A percentile compares a stretch with the other conserved stretches of the same genome.
These are phyloP conservation scores for Thera britannica DNA, from an alignment of 2,888 invertebrate species.

Conservation along the genomic window DNA sequence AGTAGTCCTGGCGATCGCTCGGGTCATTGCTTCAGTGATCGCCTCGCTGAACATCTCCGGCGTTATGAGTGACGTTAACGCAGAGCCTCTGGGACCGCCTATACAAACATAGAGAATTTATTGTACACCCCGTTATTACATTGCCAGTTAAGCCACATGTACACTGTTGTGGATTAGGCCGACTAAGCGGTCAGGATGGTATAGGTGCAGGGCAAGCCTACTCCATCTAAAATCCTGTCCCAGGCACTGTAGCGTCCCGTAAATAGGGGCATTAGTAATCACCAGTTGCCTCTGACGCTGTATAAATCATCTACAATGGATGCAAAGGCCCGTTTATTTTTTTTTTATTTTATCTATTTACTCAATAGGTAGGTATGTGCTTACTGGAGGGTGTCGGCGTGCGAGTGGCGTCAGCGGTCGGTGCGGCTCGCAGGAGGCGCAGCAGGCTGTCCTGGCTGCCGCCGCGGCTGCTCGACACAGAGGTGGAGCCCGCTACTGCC, in stretches of 20 bases:
- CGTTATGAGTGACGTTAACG: conserved; percentile 83
- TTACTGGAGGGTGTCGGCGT: conserved; percentile 43
- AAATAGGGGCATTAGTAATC: too few relatives aligned
- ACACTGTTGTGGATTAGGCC: too few relatives aligned
- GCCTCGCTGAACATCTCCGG: conserved; percentile 88
- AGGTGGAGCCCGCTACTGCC: conserved; percentile 50
- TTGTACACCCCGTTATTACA: too few relatives aligned
- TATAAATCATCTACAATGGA: too few relatives aligned
- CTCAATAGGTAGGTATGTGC: not conserved
- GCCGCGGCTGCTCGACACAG: conserved; percentile 27
- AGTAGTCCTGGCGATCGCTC: conserved; percentile 51
- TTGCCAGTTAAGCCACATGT: too few relatives aligned
- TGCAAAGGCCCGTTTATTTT: too few relatives aligned
- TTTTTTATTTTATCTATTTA: too few relatives aligned
- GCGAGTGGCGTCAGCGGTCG: conserved; percentile 50
- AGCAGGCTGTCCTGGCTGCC: conserved; percentile 57
- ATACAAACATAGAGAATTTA: not conserved
- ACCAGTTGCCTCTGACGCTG: too few relatives aligned
- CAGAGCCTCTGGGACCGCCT: conserved; percentile 24
- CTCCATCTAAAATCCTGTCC: too few relatives aligned
- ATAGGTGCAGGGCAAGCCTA: too few relatives aligned
- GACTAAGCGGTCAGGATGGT: too few relatives aligned
- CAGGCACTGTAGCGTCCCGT: too few relatives aligned
- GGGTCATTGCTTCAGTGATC: conserved; percentile 84
- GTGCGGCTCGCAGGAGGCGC: conserved; percentile 58